Evolutionary conservation across 2,797 vertebrate genomes (phyloP), one percentile per base, ranked within the genome.

Genomic region (Acanthopagrus latus): DNA sequence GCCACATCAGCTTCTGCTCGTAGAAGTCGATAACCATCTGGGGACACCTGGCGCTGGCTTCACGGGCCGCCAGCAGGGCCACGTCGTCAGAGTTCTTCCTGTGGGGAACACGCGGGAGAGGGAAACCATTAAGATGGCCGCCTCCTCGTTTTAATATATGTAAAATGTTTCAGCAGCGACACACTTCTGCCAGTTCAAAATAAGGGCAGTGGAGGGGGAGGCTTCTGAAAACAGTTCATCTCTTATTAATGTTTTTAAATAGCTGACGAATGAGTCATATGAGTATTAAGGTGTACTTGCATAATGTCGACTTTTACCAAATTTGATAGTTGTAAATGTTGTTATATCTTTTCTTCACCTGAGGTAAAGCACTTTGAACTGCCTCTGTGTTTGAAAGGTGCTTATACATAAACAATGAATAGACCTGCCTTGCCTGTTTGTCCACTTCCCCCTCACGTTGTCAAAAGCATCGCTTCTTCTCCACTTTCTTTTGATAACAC

Each of bases 11-110:
- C 90, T 97, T 97, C 90, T 97, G 97, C 93, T 99, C 98, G 82
- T 99, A 99, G 95, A 99, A 99, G 82, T 97, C 95, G 3, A 99
- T 98, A 89, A 99, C 98, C 74, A 98, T 97, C 93, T 99, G 96
- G 87, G 98, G 98, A 94, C 97, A 98, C 89, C 96, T 96, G 93
- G 96, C 91, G 21, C 98, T 99, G 58, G 96, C 98, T 92, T 99
- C 98, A 78, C 95, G 95, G 71, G 98, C 98, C 85, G 98, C 95
- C 87, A 99, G 95, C 93, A 99, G 93, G 76, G 97, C 97, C 67
- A 98, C 98, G 69, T 99, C 97, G 77, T 97, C 97, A 0, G 97
- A 97, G 94, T 97, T 96, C 91, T 98, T 99, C 98, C 98, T 99
- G 93, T 75, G 89, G 85, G 14, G 58, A 56, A 52, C 27, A 29